Conservation (phyloP, 2,113 vertebrate species). For the Microcebus ravelobensis region DNA sequence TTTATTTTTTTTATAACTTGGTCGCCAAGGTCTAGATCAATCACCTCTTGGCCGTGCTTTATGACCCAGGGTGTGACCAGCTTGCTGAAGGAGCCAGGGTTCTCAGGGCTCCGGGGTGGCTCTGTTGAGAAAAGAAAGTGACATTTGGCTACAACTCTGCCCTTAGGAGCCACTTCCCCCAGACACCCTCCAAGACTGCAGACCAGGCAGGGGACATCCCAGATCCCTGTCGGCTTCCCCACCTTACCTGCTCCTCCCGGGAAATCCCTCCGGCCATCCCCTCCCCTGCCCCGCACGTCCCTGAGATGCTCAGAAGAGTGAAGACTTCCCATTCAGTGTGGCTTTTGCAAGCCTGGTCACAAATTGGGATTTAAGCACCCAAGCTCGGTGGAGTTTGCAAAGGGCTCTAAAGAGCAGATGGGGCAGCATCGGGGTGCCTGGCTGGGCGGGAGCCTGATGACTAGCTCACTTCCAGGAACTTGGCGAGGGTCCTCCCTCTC, state of each 20-base stretch:
- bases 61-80: neutral
- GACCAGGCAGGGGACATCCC: neutral
- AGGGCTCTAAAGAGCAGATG: neutral
- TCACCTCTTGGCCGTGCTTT: fast-evolving
- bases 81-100: fast-evolving
- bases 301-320: neutral
- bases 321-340: neutral
- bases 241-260: neutral
- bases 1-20: too few species aligned
- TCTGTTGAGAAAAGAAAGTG: neutral
- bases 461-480: neutral
- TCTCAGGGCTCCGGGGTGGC: neutral
- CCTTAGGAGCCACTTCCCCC: neutral
- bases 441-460: too few species aligned
- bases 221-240: too few species aligned
- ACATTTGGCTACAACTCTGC: neutral
- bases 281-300: neutral
- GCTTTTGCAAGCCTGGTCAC: neutral
- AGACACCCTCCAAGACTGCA: neutral
- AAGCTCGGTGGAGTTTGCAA: neutral
- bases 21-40: neutral
- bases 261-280: neutral
- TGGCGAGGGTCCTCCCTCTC: neutral
- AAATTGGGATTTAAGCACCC: neutral
- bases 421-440: neutral